Base-by-base conservation (phyloP, 2,113 vertebrate species). In the Patagioenas fasciata region DNA sequence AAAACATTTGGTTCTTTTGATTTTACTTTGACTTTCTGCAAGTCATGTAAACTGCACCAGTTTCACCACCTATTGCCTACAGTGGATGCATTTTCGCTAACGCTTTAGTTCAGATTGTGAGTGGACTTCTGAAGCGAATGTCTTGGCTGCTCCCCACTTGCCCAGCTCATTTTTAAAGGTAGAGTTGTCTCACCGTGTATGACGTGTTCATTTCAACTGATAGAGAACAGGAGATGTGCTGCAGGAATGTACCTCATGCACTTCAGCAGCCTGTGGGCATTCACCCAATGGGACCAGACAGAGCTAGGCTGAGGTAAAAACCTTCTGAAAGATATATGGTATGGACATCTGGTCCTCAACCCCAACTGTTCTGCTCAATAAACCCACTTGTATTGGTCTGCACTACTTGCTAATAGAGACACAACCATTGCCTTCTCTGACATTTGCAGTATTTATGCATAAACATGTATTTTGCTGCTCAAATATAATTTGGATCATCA, bases 11-110 rank as follows among this genome's bases (percentile, higher is more conserved):
- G 3, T 85, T 80, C 64, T 80, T 94, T 81, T 1, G 2, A 47
- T 95, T 95, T 66, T 94, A 56, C 48, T 87, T 89, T 73, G 44
- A 31, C 36, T 86, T 95, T 89, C 61, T 89, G 53, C 69, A 89
- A 69, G 50, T 88, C 57, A 21, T 57, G 15, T 85, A 81, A 93
- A 91, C 73, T 86, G 40, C 69, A 84, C 80, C 65, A 84, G 80
- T 94, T 95, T 64, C 57, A 92, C 85, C 86, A 92, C 66, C 86
- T 96, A 88, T 90, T 93, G 70, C 62, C 80, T 87, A 42, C 26
- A 54, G 10, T 31, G 79, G 32, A 44, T 85, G 50, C 44, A 38
- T 84, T 84, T 81, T 72, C 0, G 0, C 64, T 91, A 79, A 42
- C 16, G 36, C 50, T 91, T 88, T 70, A 51, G 51, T 90, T 94